Conservation (phyloP, 64 coral and sea anemone genomes). For the Montipora cactus region DNA sequence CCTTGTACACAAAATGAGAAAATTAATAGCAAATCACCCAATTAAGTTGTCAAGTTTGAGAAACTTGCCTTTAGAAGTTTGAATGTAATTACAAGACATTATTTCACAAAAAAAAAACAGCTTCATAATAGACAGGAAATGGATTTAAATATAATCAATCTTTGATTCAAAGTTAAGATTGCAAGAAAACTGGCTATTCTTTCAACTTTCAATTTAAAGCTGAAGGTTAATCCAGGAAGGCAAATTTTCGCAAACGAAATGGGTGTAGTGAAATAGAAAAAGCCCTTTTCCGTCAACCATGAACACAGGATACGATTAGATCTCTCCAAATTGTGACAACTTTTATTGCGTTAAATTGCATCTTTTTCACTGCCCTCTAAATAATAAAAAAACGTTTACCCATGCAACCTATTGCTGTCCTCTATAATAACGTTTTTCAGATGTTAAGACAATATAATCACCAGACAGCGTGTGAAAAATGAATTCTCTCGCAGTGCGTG, state of each 20-base stretch:
- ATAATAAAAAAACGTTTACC: neutral
- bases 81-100: conserved; percentile 19
- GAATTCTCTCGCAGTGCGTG: neutral
- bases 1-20: neutral
- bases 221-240: neutral
- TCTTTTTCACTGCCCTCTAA: neutral
- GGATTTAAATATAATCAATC: conserved; percentile 26
- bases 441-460: conserved; percentile 20
- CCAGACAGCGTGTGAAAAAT: conserved; percentile 34
- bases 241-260: neutral
- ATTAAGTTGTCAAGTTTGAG: neutral
- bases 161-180: neutral
- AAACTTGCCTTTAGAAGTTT: neutral
- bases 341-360: neutral
- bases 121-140: conserved; percentile 40
- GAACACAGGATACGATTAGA: too few species aligned
- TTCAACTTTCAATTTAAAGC: neutral
- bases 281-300: too few species aligned
- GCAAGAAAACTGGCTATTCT: neutral
- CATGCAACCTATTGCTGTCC: conserved; percentile 29
- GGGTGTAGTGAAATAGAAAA: neutral
- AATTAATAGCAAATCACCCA: neutral
- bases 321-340: too few species aligned
- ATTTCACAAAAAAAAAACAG: neutral
- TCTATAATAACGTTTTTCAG: conserved; percentile 23